Percentiles rank a stretch among this genome's conserved stretches.
Conservation (phyloP, 1,140 invertebrate species). For the Nylanderia fulva region DNA sequence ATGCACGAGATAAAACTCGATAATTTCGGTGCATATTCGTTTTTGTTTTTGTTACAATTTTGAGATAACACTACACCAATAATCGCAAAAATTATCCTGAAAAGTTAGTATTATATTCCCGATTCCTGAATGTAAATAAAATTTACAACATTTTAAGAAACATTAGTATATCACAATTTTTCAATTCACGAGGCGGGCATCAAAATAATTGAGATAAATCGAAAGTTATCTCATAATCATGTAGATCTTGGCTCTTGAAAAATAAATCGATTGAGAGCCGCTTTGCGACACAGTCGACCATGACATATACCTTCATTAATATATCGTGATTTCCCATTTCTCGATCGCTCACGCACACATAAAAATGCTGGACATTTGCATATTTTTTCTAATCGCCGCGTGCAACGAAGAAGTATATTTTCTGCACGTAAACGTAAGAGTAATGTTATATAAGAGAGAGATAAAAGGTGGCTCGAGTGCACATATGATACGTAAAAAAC, state of each 20-base stretch:
- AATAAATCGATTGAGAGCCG: not conserved
- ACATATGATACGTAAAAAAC: conserved; percentile 40
- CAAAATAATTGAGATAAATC: not conserved
- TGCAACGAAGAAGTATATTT: not conserved
- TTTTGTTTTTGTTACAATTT: conserved; percentile 22
- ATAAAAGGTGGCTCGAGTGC: not conserved
- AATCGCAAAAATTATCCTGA: not conserved
- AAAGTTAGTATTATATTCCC: too few species aligned
- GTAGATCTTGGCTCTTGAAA: not conserved
- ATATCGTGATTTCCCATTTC: not conserved
- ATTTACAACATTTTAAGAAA: not conserved
- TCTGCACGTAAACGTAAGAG: not conserved
- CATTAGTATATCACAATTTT: not conserved
- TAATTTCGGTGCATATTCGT: not conserved
- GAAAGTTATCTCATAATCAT: not conserved
- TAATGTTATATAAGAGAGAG: conserved; percentile 42
- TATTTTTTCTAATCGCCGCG: not conserved
- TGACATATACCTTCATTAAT: not conserved
- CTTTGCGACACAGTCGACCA: not conserved
- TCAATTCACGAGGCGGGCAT: not conserved
- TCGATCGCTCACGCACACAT: too few species aligned
- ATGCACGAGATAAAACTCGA: conserved; percentile 37
- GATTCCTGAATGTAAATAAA: not conserved
- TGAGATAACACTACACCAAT: not conserved
- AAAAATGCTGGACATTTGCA: not conserved